Percentiles rank a stretch among this genome's conserved stretches.
phyloP scores from a whole-genome alignment of 2,797 vertebrate species.

The Hozukius guyotensis region DNA sequence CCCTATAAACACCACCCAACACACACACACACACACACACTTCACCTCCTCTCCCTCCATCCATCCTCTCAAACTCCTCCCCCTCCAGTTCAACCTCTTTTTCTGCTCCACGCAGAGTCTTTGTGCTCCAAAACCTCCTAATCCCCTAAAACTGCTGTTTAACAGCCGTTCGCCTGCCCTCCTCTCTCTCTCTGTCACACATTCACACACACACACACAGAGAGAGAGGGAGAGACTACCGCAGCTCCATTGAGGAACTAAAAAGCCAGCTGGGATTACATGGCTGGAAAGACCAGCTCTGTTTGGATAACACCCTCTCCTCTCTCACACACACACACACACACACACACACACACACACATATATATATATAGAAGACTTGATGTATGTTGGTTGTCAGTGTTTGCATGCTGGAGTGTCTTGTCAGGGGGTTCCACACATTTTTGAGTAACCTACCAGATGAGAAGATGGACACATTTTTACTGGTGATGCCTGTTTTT shows the following conservation, averaged over 20 bases:
- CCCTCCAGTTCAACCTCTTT: constrained; percentile 59
- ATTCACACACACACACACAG: constrained; percentile 1
- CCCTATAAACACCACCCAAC: constrained; percentile 17
- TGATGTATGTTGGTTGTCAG: constrained; percentile 25
- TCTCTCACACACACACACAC: background rate
- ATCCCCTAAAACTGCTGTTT: constrained; percentile 86
- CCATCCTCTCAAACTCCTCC: constrained; percentile 57
- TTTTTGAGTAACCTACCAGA: background rate
- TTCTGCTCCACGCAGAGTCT: constrained; percentile 72
- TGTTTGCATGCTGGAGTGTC: background rate
- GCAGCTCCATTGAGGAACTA: constrained; percentile 70
- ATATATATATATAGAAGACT: background rate
- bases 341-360: constrained; percentile 39
- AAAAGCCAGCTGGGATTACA: constrained; percentile 76
- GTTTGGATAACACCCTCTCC: constrained; percentile 75
- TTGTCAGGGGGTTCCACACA: constrained; percentile 14
- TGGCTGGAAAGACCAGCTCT: constrained; percentile 68
- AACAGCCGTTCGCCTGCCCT: constrained; percentile 78
- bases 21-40: constrained; percentile 9
- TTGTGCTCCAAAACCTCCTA: constrained; percentile 80
- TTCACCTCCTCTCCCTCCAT: constrained; percentile 23
- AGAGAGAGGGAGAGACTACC: background rate
- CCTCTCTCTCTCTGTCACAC: constrained; percentile 17
- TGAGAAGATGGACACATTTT: background rate
- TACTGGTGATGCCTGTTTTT: background rate